Base-by-base conservation (phyloP, 2,113 vertebrate species). In the Microtus pennsylvanicus region DNA sequence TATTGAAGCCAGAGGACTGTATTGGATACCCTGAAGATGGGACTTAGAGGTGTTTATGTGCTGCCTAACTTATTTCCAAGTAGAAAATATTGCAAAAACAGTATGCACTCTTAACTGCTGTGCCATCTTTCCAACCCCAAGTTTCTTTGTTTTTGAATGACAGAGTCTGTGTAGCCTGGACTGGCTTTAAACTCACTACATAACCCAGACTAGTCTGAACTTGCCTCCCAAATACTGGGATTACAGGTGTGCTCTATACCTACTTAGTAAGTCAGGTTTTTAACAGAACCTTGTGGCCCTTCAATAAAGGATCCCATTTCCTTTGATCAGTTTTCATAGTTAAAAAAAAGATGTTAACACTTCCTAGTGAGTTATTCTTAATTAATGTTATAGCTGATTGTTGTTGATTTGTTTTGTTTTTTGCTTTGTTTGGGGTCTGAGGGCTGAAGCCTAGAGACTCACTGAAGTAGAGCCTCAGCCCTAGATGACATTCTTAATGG, bases 291-390 rank as follows among this genome's bases (percentile, higher is more conserved):
- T 21, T 75, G n/a, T 77, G 74, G 45, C 52, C 74, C 45, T 67
- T 87, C 83, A 55, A 21, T 80, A 96, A 89, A 87, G 22, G 65
- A 74, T 65, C 52, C 35, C 70, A 61, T 50, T 89, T 91, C 72
- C 58, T 67, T 21, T 14, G n/a, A 4, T 76, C 26, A 6, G 65
- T 88, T 96, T 92, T 47, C 83, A 90, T 65, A 35, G 16, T 77
- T 13, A 81, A 74, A 63, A 82, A 82, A 83, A 28, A 30, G 81
- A 38, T 50, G 8, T 38, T 63, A 42, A 28, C 24, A 83, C 7
- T 83, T 63, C 14, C n/a, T 63, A 63, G n/a, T 95, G 93, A 83
- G n/a, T 95, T 92, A 83, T 90, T 96, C 30, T 86, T 19, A 92
- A 1, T 82, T 85, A 67, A 58, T 55, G 94, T 45, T 38, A 22